Conservation (phyloP, 2,113 vertebrate species). For the Sardina pilchardus region DNA sequence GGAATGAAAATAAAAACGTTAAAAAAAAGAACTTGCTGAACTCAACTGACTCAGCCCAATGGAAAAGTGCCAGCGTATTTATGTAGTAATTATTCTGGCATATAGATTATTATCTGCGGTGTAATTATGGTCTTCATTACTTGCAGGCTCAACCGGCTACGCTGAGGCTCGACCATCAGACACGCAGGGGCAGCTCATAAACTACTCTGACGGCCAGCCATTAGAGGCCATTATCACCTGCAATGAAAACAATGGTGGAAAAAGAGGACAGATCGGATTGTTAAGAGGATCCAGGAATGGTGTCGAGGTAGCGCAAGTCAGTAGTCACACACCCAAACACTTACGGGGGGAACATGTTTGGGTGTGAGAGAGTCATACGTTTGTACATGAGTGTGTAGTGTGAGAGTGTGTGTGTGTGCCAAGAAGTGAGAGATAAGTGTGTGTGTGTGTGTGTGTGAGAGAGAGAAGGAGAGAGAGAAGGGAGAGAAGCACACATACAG, state of each 20-base stretch:
- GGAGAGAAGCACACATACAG: background rate
- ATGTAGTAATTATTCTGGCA: conserved; percentile 14
- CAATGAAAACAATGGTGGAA: background rate
- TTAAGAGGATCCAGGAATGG: background rate
- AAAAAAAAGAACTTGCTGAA: background rate
- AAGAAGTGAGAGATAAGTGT: background rate
- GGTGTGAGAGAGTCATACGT: too few species aligned
- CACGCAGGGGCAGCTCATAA: background rate
- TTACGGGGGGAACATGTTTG: background rate
- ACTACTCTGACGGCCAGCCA: background rate
- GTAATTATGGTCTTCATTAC: background rate
- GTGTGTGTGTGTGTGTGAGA: background rate
- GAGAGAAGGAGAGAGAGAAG: background rate
- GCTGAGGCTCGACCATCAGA: background rate
- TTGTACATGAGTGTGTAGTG: too few species aligned
- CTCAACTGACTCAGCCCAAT: background rate
- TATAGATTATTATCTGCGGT: background rate
- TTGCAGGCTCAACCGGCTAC: background rate
- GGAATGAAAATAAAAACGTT: background rate
- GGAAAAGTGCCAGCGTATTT: conserved; percentile 4
- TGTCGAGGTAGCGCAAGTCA: background rate
- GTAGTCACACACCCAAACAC: background rate
- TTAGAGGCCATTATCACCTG: background rate
- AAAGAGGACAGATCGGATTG: too few species aligned
- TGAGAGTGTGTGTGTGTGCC: background rate